A percentile compares a stretch with the other conserved stretches of the same genome.
Evolutionary conservation across 92 coral and sea anemone species (phyloP).

Genomic region (Umimayanthus chanpuru): DNA sequence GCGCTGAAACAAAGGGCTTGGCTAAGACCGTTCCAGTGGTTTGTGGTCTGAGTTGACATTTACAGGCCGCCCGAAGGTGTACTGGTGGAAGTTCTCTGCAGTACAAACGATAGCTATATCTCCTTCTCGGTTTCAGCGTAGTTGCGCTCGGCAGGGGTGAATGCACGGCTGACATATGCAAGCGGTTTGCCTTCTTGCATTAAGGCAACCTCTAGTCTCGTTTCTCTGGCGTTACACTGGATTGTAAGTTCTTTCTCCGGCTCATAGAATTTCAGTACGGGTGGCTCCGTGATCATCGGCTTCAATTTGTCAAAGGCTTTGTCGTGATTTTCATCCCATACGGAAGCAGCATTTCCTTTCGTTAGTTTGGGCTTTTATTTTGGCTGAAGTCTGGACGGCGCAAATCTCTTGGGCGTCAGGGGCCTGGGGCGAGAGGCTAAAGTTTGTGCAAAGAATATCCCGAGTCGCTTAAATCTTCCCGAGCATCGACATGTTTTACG

Average conservation of each 20-base stretch:
- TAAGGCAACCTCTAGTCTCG: too few species aligned
- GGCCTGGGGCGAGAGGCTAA: not conserved
- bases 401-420: not conserved
- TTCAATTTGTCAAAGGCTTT: slow-evolving; percentile 46
- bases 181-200: too few species aligned
- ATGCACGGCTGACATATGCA: slow-evolving; percentile 1
- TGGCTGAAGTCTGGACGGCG: not conserved
- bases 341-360: too few species aligned
- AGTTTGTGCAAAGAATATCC: slow-evolving; percentile 9
- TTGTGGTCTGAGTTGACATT: slow-evolving; percentile 37
- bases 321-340: not conserved
- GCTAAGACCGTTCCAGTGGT: not conserved
- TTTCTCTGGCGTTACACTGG: too few species aligned
- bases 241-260: too few species aligned
- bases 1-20: too few species aligned
- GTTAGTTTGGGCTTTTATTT: not conserved
- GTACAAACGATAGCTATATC: not conserved
- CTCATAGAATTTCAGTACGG: slow-evolving; percentile 49
- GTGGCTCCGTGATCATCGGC: slow-evolving; percentile 35
- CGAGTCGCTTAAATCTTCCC: slow-evolving; percentile 35
- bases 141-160: slow-evolving; percentile 36
- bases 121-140: slow-evolving; percentile 54
- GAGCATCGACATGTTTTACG: not conserved
- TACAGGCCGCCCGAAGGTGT: too few species aligned
- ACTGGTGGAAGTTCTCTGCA: too few species aligned